Evolutionary conservation across 1,140 invertebrate species (phyloP).

Genomic region (Drosophila nikananu): DNA sequence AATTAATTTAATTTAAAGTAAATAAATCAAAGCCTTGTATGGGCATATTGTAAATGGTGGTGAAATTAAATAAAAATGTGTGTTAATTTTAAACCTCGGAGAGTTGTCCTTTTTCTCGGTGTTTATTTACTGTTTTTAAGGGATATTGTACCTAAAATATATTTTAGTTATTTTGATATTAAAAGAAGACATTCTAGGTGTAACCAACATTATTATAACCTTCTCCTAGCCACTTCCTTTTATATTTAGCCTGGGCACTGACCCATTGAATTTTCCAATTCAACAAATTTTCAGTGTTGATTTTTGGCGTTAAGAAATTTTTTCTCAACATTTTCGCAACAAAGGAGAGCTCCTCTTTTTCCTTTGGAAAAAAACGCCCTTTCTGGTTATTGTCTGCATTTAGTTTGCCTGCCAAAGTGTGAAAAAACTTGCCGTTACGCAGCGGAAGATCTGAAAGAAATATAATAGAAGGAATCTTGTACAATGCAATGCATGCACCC

Average conservation of each 20-base stretch:
- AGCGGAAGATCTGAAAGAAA: constrained; percentile 65
- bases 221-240: background rate
- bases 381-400: constrained; percentile 62
- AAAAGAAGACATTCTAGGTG: background rate
- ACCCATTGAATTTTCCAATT: constrained; percentile 48
- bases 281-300: constrained; percentile 56
- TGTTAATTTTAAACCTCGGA: constrained; percentile 70
- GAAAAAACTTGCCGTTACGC: constrained; percentile 65
- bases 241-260: constrained; percentile 17
- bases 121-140: no score
- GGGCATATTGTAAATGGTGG: constrained; percentile 76
- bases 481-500: constrained; percentile 59
- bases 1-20: constrained; percentile 64
- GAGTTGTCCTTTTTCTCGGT: background rate
- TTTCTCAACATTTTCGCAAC: constrained; percentile 59
- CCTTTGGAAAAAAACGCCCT: constrained; percentile 9
- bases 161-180: background rate
- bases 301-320: constrained; percentile 69
- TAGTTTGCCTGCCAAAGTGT: constrained; percentile 66
- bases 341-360: constrained; percentile 27
- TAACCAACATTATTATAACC: background rate
- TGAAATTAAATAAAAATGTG: constrained; percentile 75
- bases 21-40: constrained; percentile 69
- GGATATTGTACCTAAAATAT: background rate
- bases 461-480: constrained; percentile 55